Evolutionary conservation across 2,888 invertebrate species (phyloP), one percentile per base, ranked within the genome.

Genomic region (Amblyteles armatorius): DNA sequence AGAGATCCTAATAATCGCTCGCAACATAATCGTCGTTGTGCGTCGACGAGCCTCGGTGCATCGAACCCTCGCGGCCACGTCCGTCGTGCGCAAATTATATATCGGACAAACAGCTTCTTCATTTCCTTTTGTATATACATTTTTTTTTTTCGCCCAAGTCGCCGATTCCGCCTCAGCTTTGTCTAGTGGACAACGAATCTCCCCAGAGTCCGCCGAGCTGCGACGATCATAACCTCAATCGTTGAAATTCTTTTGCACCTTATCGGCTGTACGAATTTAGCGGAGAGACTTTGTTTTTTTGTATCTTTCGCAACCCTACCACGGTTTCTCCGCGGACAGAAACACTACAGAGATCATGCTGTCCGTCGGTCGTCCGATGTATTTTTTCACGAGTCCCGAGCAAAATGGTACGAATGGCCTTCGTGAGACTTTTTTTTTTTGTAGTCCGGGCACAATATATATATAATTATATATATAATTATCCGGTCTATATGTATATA

Each of bases 331-430:
- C 48, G 26, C 2, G n/a, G 13, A 78, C 44, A 19, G 29, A 29
- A 11, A 84, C 68, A 76, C 57, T 44, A 33, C 71, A 60, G 76
- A 44, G 65, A 79, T 60, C 79, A 85, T 85, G 67, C 57, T 29
- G 71, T 82, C 67, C 71, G 74, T 82, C 74, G 78, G 40, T 67
- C 36, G 29, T 50, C 19, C 52, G 71, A 85, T 71, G 55, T 85
- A 55, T 48, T 79, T 71, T 73, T 22, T 72, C 71, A 68, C 79
- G 71, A 79, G 65, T 72, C 57, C 71, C 22, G 72, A 40, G 67
- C 57, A 82, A 85, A 82, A 85, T 85, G 85, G 85, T 85, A 82
- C 55, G 50, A 33, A 60, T n/a, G 69, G 40, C 44, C 57, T 78
- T 57, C 13, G 7, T 13, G n/a, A 19, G 26, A 22, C 16, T 6